Conservation (phyloP, 2,888 invertebrate species). For the Synergus umbraculus region DNA sequence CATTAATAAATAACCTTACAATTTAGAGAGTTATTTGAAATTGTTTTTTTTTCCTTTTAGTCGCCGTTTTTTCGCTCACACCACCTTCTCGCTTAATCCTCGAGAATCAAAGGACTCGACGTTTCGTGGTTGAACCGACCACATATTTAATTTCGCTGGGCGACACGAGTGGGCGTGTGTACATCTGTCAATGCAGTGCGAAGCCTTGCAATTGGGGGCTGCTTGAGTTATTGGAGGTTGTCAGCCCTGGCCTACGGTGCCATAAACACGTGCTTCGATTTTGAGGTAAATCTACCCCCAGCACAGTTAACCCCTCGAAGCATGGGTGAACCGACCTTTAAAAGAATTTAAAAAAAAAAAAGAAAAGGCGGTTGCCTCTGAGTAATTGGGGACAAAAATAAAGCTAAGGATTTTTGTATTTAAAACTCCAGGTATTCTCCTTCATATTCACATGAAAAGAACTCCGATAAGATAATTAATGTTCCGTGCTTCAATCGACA, state of each 20-base stretch:
- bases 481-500: neutral
- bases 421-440: slow-evolving; percentile 8
- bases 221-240: slow-evolving; percentile 72
- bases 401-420: neutral
- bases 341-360: slow-evolving; percentile 29
- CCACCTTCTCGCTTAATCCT: slow-evolving; percentile 51
- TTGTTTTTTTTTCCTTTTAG: slow-evolving; percentile 43
- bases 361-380: neutral
- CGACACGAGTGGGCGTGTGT: slow-evolving; percentile 71
- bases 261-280: slow-evolving; percentile 73
- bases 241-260: slow-evolving; percentile 68
- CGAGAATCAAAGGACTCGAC: slow-evolving; percentile 55
- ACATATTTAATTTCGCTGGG: slow-evolving; percentile 70
- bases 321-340: slow-evolving; percentile 4
- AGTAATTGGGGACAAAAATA: slow-evolving; percentile 20
- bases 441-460: neutral
- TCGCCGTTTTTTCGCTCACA: slow-evolving; percentile 47
- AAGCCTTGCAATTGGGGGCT: slow-evolving; percentile 67
- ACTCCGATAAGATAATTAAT: neutral
- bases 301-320: slow-evolving; percentile 45
- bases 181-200: slow-evolving; percentile 72
- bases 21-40: slow-evolving; percentile 28
- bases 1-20: slow-evolving; percentile 19
- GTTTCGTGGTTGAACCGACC: slow-evolving; percentile 54
- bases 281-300: slow-evolving; percentile 70